Percentiles rank a stretch among this genome's conserved stretches.
These are phyloP conservation scores for Drepana arcuata DNA, from an alignment of 1,140 invertebrate genomes.

Conservation along the genomic window DNA sequence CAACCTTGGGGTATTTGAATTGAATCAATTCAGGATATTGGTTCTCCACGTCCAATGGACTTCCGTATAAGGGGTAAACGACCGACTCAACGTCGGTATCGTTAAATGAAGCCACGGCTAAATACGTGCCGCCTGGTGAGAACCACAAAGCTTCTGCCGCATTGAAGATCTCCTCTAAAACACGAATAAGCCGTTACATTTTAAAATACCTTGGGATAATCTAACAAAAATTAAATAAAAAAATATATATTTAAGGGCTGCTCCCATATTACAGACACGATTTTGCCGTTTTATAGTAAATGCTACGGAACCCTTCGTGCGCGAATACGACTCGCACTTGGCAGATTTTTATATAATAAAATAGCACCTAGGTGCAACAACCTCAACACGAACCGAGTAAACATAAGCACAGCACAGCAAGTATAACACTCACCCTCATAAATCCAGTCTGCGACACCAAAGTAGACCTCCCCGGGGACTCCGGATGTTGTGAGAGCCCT, in stretches of 20 bases:
- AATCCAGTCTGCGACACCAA: constrained; percentile 84
- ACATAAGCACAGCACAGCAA: too few relatives aligned
- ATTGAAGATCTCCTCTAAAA: constrained; percentile 87
- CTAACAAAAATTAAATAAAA: constrained; percentile 7
- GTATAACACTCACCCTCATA: constrained; percentile 81
- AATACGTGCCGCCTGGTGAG: constrained; percentile 79
- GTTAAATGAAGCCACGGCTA: constrained; percentile 86
- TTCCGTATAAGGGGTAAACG: constrained; percentile 72
- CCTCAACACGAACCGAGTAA: too few relatives aligned
- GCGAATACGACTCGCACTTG: too few relatives aligned
- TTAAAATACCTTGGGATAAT: too few relatives aligned
- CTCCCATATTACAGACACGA: too few relatives aligned
- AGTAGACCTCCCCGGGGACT: constrained; percentile 78
- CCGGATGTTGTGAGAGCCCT: constrained; percentile 75
- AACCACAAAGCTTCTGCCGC: constrained; percentile 88
- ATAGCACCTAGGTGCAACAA: too few relatives aligned
- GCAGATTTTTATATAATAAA: too few relatives aligned
- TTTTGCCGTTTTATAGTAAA: too few relatives aligned
- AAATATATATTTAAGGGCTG: not conserved
- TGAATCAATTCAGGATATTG: constrained; percentile 76
- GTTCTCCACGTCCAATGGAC: constrained; percentile 71
- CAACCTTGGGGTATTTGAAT: constrained; percentile 90
- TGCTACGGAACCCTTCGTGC: too few relatives aligned
- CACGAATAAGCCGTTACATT: too few relatives aligned
- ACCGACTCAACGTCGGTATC: constrained; percentile 73